Percentiles rank a stretch among this genome's conserved stretches.
phyloP scores from a whole-genome alignment of 2,797 vertebrate genomes.

The Xiphorhynchus erythropygius region DNA sequence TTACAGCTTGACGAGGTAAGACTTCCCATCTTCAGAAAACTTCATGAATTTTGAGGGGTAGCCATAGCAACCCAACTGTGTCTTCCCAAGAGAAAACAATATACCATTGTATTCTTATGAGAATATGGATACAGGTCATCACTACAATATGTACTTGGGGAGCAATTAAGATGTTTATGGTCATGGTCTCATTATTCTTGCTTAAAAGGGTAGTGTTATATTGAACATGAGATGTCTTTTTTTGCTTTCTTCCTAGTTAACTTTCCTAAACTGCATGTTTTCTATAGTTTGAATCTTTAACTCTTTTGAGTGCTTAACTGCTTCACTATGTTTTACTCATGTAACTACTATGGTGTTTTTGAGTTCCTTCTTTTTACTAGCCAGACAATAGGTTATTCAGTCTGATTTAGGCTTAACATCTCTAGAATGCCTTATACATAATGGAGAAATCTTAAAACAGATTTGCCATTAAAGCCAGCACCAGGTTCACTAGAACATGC shows the following conservation, averaged over 20 bases:
- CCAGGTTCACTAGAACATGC: background rate
- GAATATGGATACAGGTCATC: background rate
- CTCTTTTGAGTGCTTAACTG: background rate
- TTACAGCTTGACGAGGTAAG: background rate
- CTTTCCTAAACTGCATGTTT: background rate
- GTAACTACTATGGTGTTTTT: background rate
- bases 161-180: slow-evolving; percentile 30
- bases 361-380: background rate
- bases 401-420: background rate
- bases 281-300: background rate
- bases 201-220: background rate
- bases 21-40: background rate
- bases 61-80: background rate
- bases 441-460: background rate
- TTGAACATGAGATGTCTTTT: background rate
- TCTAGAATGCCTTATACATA: background rate
- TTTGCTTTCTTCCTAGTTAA: background rate
- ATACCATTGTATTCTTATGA: background rate
- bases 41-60: background rate
- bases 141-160: background rate
- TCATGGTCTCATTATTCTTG: background rate
- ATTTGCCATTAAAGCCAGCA: background rate
- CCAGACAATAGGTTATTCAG: background rate
- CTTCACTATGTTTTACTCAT: background rate
- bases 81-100: background rate